These are phyloP conservation scores for Kryphioiulus occultus DNA, from an alignment of 2,888 invertebrate genomes.

Conservation along the genomic window DNA sequence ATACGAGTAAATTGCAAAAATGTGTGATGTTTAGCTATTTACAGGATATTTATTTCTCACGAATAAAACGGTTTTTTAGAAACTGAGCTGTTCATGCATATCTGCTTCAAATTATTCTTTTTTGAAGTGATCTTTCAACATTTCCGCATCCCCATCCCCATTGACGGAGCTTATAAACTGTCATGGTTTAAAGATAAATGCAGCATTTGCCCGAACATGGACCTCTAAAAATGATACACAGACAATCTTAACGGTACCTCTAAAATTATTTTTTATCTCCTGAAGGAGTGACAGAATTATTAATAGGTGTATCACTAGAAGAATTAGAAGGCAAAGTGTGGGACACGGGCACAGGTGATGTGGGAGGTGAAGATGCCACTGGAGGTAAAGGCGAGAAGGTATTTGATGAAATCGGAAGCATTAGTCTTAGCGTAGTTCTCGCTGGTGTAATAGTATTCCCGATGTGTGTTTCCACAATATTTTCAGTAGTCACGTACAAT, in stretches of 20 bases:
- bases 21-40: not conserved
- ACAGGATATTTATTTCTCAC: not conserved
- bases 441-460: not conserved
- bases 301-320: not conserved
- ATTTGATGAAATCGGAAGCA: conserved; percentile 26
- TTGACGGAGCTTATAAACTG: not conserved
- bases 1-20: not conserved
- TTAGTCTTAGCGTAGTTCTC: not conserved
- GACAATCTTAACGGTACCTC: not conserved
- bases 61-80: not conserved
- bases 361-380: not conserved
- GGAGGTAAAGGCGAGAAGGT: conserved; percentile 1
- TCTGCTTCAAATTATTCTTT: not conserved
- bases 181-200: not conserved
- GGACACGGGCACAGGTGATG: not conserved
- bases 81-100: not conserved
- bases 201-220: not conserved
- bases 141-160: not conserved
- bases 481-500: not conserved
- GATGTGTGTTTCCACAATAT: not conserved
- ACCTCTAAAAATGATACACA: not conserved
- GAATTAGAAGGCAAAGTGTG: conserved; percentile 32
- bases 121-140: not conserved
- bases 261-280: conserved; percentile 20
- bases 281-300: not conserved